Percentiles rank a stretch among this genome's conserved stretches.
Conservation (phyloP, 2,113 vertebrate genomes). For the Neotoma lepida region DNA sequence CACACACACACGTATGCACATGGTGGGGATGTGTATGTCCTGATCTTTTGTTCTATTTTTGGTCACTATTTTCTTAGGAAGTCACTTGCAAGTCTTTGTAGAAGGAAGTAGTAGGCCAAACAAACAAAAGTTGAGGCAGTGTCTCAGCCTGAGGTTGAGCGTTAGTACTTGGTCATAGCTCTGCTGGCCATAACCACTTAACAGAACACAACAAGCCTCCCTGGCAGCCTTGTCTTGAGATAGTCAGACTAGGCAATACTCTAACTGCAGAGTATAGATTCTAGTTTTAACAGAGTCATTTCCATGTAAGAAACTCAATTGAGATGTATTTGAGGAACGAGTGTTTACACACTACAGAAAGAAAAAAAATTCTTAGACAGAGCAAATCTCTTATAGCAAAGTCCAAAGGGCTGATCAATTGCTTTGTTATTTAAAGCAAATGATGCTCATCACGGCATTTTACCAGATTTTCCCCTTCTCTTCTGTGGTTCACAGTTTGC, state of each 20-base stretch:
- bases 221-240: neutral
- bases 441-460: neutral
- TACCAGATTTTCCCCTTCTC: neutral
- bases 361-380: constrained; percentile 8
- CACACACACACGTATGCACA: too few species aligned
- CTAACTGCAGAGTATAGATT: neutral
- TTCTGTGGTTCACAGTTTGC: neutral
- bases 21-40: neutral
- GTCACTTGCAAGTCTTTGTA: neutral
- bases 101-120: neutral
- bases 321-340: constrained; percentile 36
- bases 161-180: neutral
- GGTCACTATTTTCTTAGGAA: neutral
- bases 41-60: neutral
- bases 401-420: neutral
- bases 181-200: neutral
- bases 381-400: constrained; percentile 33
- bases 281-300: neutral
- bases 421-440: neutral
- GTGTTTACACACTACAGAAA: neutral
- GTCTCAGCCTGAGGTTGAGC: neutral
- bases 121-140: neutral
- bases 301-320: neutral
- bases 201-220: neutral
- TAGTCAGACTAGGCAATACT: neutral